Percentiles rank a stretch among this genome's conserved stretches.
phyloP scores from a whole-genome alignment of 92 coral and sea anemone genomes.

The Phenganax subtilis region DNA sequence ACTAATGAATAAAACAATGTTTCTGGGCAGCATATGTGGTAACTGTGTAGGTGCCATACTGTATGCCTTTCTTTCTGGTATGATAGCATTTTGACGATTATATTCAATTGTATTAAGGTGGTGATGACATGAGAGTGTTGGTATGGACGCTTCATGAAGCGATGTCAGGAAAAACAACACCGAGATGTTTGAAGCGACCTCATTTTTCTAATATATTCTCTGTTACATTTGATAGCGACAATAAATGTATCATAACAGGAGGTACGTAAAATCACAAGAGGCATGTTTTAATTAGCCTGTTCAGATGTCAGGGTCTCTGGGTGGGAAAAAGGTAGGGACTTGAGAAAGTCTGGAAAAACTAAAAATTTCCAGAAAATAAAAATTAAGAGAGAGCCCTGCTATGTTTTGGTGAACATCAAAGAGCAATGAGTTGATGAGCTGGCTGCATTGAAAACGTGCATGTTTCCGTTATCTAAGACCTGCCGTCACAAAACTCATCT shows the following conservation, averaged over 20 bases:
- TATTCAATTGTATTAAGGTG: constrained; percentile 51
- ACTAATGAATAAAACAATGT: too few species aligned
- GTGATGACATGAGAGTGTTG: constrained; percentile 87
- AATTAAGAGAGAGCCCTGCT: too few species aligned
- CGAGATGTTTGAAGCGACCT: constrained; percentile 66
- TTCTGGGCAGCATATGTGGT: background rate
- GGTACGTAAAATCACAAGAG: constrained; percentile 44
- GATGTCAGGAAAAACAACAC: constrained; percentile 53
- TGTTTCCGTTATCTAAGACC: too few species aligned
- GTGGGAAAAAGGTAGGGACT: too few species aligned
- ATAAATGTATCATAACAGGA: constrained; percentile 76
- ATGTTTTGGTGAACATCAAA: too few species aligned
- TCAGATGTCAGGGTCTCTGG: too few species aligned
- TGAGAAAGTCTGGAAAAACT: too few species aligned
- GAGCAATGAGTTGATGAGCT: too few species aligned
- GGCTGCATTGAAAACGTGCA: too few species aligned
- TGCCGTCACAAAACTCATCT: too few species aligned
- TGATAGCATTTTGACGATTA: background rate
- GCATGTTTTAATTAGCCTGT: too few species aligned
- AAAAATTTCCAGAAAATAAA: too few species aligned
- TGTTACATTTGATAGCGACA: constrained; percentile 75
- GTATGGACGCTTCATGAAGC: constrained; percentile 87
- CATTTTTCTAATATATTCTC: constrained; percentile 93
- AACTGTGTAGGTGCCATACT: background rate
- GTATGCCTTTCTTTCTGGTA: background rate